Percentiles rank a stretch among this genome's conserved stretches.
Conservation (phyloP, 2,888 invertebrate genomes). For the Drosophila kuntzei region DNA sequence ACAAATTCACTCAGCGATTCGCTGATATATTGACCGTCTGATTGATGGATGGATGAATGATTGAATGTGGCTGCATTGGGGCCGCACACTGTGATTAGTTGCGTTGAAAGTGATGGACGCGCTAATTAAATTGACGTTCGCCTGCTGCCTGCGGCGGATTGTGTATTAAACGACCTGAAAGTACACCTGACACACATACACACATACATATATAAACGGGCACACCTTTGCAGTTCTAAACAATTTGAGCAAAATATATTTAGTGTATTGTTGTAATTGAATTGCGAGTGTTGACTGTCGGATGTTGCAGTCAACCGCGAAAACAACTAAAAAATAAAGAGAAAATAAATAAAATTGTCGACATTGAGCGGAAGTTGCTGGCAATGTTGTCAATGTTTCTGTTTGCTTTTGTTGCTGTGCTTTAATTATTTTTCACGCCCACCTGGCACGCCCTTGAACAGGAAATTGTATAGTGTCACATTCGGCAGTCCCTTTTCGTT, state of each 20-base stretch:
- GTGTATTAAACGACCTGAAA: conserved; percentile 13
- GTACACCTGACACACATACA: not conserved
- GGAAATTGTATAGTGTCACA: conserved; percentile 77
- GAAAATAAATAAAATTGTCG: conserved; percentile 34
- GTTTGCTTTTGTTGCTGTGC: conserved; percentile 42
- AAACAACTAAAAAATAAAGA: conserved; percentile 20
- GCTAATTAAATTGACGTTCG: conserved; percentile 59
- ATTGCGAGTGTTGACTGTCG: conserved; percentile 48
- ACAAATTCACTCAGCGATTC: conserved; percentile 51
- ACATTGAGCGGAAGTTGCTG: conserved; percentile 48
- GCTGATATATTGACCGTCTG: conserved; percentile 56
- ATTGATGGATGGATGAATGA: conserved; percentile 38
- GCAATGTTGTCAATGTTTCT: conserved; percentile 53
- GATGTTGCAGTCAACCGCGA: conserved; percentile 47
- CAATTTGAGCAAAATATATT: conserved; percentile 20
- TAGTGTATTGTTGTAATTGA: conserved; percentile 54
- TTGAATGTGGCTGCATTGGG: conserved; percentile 13
- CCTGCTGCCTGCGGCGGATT: conserved; percentile 18
- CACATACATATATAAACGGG: not conserved
- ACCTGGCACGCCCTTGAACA: conserved; percentile 70
- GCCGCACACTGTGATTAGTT: conserved; percentile 34
- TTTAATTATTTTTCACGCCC: conserved; percentile 80
- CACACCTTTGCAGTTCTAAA: conserved; percentile 23
- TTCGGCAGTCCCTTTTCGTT: conserved; percentile 20
- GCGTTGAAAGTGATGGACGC: conserved; percentile 39